These are phyloP conservation scores for Aethina tumida DNA, from an alignment of 1,140 invertebrate genomes.

Conservation along the genomic window DNA sequence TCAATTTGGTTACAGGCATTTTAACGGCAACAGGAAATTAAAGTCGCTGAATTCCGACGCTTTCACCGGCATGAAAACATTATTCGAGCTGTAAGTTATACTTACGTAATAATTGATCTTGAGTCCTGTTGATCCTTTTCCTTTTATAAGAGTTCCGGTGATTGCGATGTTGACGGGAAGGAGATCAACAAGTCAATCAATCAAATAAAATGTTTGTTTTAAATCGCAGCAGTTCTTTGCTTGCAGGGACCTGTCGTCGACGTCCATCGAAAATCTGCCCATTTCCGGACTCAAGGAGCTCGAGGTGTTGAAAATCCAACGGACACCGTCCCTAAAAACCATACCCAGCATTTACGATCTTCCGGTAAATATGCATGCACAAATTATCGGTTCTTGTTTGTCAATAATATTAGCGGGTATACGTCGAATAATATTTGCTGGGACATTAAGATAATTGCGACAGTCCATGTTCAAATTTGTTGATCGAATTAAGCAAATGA, in stretches of 20 bases:
- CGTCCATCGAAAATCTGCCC: constrained; percentile 61
- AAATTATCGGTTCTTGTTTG: too few relatives aligned
- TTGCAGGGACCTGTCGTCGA: constrained; percentile 63
- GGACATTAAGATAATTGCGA: too few relatives aligned
- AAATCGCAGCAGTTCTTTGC: too few relatives aligned
- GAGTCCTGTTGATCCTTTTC: too few relatives aligned
- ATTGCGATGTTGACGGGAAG: not conserved
- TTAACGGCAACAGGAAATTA: constrained; percentile 55
- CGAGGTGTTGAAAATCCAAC: constrained; percentile 57
- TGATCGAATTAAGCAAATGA: too few relatives aligned
- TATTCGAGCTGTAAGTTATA: constrained; percentile 50
- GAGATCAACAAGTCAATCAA: not conserved
- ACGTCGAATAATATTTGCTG: too few relatives aligned
- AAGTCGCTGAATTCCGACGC: constrained; percentile 48
- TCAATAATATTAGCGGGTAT: too few relatives aligned
- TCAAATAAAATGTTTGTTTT: not conserved
- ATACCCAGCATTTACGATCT: constrained; percentile 79
- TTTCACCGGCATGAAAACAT: constrained; percentile 52
- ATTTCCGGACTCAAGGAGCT: constrained; percentile 60
- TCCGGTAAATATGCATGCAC: too few relatives aligned
- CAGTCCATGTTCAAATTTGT: too few relatives aligned
- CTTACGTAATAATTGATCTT: too few relatives aligned
- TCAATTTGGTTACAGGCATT: constrained; percentile 47
- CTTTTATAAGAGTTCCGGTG: too few relatives aligned
- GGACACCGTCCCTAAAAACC: constrained; percentile 60